Base-by-base conservation (phyloP, 2,888 invertebrate species). In the Heliconius erato region DNA sequence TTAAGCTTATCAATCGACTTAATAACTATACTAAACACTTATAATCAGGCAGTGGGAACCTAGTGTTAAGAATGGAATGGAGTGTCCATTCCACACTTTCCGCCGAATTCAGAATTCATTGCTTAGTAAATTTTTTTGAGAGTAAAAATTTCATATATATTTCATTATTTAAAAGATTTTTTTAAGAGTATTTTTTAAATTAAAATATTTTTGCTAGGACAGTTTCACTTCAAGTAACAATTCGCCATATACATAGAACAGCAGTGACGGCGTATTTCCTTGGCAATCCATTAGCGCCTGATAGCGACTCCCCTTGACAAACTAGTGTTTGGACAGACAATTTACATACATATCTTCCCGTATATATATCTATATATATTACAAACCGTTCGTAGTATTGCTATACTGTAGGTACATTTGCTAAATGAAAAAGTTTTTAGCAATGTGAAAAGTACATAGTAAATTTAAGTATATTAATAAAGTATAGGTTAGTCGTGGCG, bases 211-310 rank as follows among this genome's bases (percentile, higher is more conserved):
- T 72, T 44, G 2, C 26, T 2, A 44, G 26, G 6, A 35, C 6
- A 35, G 16, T 19, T 32, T 32, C 1, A 63, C 19, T n/a, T 49
- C 2, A 49, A 74, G 9, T 74, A 74, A 54, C 23, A 44, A 26
- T 49, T 49, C 74, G 49, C 49, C 19, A 54, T 28, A 74, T 49
- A 16, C n/a, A 7, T 6, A 72, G 23, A 19, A 32, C 49, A 32
- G 9, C 67, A 65, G 65, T 74, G 79, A 63, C 49, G 19, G 12
- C 76, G 19, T 40, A 44, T 77, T 77, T 81, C 77, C 76, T 81
- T 77, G 81, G 69, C 81, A 81, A 81, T 76, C 44, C 76, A 77
- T 81, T 81, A 81, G 63, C 77, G 69, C 74, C 23, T 76, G 74
- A 80, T 74, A 80, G 54, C 40, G 68, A 68, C 69, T 76, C n/a